Evolutionary conservation across 2,888 invertebrate genomes (phyloP).

Genomic region (Marronus borbonicus): DNA sequence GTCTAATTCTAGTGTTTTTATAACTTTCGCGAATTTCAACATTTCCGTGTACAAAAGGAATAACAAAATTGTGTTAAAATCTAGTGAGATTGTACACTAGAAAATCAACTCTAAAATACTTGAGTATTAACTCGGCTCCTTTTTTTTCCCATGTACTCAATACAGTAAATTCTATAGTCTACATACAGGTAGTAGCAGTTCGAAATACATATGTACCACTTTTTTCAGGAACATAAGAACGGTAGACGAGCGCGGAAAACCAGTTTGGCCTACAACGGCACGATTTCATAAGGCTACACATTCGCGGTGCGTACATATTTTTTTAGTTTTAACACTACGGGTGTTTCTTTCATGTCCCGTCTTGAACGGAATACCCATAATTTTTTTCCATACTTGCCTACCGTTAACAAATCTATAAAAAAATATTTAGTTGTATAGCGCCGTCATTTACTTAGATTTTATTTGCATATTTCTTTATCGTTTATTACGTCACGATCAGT

Average conservation of each 20-base stretch:
- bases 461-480: too few relatives aligned
- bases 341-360: not conserved
- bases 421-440: not conserved
- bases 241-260: constrained; percentile 13
- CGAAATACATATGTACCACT: constrained; percentile 13
- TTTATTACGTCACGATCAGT: too few relatives aligned
- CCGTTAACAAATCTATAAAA: not conserved
- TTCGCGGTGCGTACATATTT: constrained; percentile 18
- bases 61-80: too few relatives aligned
- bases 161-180: too few relatives aligned
- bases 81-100: too few relatives aligned
- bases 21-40: too few relatives aligned
- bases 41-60: too few relatives aligned
- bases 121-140: too few relatives aligned
- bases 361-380: not conserved
- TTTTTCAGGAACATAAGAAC: constrained; percentile 21
- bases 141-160: too few relatives aligned
- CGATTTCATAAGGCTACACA: constrained; percentile 18
- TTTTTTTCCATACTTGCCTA: not conserved
- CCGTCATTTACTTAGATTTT: too few relatives aligned
- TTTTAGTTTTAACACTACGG: constrained; percentile 3
- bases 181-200: not conserved
- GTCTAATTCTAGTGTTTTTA: too few relatives aligned
- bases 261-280: constrained; percentile 18
- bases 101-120: too few relatives aligned